Base-by-base conservation (phyloP, 1,140 invertebrate genomes). In the Listronotus bonariensis region DNA sequence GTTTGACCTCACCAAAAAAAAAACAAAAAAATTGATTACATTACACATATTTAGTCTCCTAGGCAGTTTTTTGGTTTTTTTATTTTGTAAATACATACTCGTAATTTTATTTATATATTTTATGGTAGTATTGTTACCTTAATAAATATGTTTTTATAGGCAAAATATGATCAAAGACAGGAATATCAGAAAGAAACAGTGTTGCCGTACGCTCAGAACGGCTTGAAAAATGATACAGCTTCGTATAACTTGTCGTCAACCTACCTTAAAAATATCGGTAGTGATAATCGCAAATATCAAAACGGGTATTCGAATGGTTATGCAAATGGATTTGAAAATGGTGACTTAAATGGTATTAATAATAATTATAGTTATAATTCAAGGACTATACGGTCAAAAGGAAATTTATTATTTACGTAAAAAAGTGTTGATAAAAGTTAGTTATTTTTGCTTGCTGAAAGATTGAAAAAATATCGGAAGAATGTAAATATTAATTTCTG, bases 91-190 rank as follows among this genome's bases (percentile, higher is more conserved):
- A 6, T 34, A 6, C 32, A 9, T 34, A 9, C 9, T 6, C 32
- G 5, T 34, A 34, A 5, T 42, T 41, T 40, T 20, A 55, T 64
- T n/a, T 6, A 42, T n/a, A 36, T 40, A 34, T 32, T 31, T 51
- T 2, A 34, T 15, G 3, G 32, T 26, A 45, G 10, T 10, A 31
- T 14, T 15, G n/a, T n/a, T n/a, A n/a, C n/a, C n/a, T n/a, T n/a
- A n/a, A n/a, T n/a, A n/a, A n/a, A n/a, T n/a, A n/a, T n/a, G 5
- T 55, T 5, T 68, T 83, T 81, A 65, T 76, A 87, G 86, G 89
- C 89, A 1, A 91, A 90, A 75, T 90, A 88, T 74, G 88, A 91
- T 79, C 87, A 89, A 17, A 81, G 84, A 71, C 71, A 82, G 55
- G 74, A 73, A 4, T 82, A 85, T 57, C 82, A 84, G 49, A 82